Conservation (phyloP, 2,888 invertebrate species). For the Mesopsocus fuscifrons region DNA sequence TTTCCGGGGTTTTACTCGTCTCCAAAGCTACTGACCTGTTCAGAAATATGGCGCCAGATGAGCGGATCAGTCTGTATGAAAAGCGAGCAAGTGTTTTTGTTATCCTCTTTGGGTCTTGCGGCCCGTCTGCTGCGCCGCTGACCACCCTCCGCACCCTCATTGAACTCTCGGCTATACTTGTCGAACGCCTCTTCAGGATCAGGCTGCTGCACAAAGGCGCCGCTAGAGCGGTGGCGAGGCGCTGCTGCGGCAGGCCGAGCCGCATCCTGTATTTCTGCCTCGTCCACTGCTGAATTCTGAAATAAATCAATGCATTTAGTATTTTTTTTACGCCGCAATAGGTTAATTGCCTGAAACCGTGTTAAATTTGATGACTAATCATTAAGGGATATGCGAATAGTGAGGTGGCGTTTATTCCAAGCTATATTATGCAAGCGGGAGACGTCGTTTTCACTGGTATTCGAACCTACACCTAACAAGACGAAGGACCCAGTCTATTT, state of each 20-base stretch:
- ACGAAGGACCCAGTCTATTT: too few species aligned
- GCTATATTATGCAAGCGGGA: too few species aligned
- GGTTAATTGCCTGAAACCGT: too few species aligned
- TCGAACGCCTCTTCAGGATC: constrained; percentile 35
- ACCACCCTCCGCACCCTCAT: constrained; percentile 23
- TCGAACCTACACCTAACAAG: too few species aligned
- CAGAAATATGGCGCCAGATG: constrained; percentile 87
- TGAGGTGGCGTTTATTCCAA: background rate
- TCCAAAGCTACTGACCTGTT: constrained; percentile 56
- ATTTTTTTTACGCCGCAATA: too few species aligned
- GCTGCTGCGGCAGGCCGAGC: too few species aligned
- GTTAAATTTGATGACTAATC: background rate
- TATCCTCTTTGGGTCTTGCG: constrained; percentile 42
- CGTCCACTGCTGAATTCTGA: constrained; percentile 25
- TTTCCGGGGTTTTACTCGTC: too few species aligned
- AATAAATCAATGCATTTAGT: background rate
- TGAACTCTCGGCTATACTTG: constrained; percentile 64
- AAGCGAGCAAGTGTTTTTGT: constrained; percentile 76
- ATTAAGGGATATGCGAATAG: background rate
- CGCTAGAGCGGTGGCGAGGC: too few species aligned
- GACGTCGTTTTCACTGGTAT: too few species aligned
- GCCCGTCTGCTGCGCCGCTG: constrained; percentile 25
- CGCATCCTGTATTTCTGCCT: too few species aligned
- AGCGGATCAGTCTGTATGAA: constrained; percentile 97
- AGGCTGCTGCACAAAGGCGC: too few species aligned